Conservation (phyloP, 1,140 invertebrate species). For the Euschistus heros region DNA sequence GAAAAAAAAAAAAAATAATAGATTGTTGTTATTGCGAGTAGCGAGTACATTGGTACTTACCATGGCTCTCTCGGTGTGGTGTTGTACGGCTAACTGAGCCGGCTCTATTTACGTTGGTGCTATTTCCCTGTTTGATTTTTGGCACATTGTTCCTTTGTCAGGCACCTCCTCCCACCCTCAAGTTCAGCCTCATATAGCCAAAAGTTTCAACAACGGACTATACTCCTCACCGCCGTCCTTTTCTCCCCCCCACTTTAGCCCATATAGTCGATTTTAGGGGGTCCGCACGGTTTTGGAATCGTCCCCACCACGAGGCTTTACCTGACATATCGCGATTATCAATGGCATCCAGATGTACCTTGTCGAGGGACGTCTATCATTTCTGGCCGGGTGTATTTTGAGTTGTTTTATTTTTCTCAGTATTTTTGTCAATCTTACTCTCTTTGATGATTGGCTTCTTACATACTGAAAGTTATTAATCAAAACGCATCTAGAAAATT, state of each 20-base stretch:
- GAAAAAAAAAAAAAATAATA: too few relatives aligned
- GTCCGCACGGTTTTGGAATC: constrained; percentile 3
- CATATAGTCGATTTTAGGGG: constrained; percentile 15
- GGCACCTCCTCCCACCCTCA: neutral
- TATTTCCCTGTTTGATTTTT: constrained; percentile 16
- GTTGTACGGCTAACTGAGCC: neutral
- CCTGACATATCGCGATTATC: too few relatives aligned
- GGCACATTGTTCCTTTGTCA: constrained; percentile 15
- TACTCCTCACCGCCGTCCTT: neutral
- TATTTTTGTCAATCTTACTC: too few relatives aligned
- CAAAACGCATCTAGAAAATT: too few relatives aligned
- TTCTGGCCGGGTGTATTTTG: too few relatives aligned
- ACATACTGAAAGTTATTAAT: too few relatives aligned
- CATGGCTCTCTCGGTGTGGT: neutral
- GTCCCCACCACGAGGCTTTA: too few relatives aligned
- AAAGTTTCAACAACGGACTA: constrained; percentile 14
- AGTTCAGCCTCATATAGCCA: constrained; percentile 11
- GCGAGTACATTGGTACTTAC: neutral
- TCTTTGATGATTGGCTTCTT: too few relatives aligned
- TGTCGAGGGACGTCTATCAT: too few relatives aligned
- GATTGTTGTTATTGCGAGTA: too few relatives aligned
- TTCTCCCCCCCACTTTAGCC: constrained; percentile 1
- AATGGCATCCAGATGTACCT: too few relatives aligned
- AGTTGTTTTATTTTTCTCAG: too few relatives aligned
- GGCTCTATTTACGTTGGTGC: constrained; percentile 2